Evolutionary conservation across 2,888 invertebrate species (phyloP).

Genomic region (Mycogona germanica): DNA sequence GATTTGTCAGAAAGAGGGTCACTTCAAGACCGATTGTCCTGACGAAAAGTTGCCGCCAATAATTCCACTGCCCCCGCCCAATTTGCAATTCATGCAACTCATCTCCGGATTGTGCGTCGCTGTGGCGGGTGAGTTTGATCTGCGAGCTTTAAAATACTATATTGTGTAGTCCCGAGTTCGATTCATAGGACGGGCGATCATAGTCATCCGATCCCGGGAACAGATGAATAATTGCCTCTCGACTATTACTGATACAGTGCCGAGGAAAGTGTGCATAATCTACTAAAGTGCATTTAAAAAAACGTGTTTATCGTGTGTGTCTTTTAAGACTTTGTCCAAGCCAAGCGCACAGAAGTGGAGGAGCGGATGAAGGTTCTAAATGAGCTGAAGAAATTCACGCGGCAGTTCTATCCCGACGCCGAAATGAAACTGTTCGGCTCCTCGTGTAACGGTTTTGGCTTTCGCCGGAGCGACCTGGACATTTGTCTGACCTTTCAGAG

Average conservation of each 20-base stretch:
- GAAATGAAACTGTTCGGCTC: conserved; percentile 44
- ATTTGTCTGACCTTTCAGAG: conserved; percentile 43
- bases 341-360: conserved; percentile 23
- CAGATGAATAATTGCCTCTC: too few relatives aligned
- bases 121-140: too few relatives aligned
- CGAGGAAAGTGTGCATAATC: not conserved
- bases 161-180: too few relatives aligned
- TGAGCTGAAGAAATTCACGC: conserved; percentile 33
- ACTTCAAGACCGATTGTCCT: conserved; percentile 38
- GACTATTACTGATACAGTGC: too few relatives aligned
- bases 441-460: conserved; percentile 46
- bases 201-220: too few relatives aligned
- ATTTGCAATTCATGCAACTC: conserved; percentile 27
- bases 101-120: conserved; percentile 33
- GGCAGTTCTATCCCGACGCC: conserved; percentile 32
- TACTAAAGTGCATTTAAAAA: not conserved
- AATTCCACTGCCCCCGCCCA: conserved; percentile 33
- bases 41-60: conserved; percentile 38
- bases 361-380: conserved; percentile 29
- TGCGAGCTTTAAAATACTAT: too few relatives aligned
- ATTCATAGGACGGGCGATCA: too few relatives aligned
- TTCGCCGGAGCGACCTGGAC: conserved; percentile 43
- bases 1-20: conserved; percentile 40
- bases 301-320: not conserved
- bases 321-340: not conserved